These are phyloP conservation scores for Mastomys coucha DNA, from an alignment of 2,113 vertebrate species.

Conservation along the genomic window DNA sequence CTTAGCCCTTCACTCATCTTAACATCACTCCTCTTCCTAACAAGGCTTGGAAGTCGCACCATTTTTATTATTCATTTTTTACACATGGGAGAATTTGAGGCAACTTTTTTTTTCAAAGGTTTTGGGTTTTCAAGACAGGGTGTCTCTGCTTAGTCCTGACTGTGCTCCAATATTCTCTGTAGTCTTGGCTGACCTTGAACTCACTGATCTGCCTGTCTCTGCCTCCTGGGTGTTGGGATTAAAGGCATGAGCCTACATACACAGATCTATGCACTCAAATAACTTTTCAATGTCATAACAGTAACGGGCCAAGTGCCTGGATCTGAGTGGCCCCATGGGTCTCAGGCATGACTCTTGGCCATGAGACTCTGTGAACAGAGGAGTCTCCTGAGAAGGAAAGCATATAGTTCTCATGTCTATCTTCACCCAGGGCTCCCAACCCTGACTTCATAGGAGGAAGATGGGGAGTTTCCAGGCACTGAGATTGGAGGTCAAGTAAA, in stretches of 20 bases:
- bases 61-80: background rate
- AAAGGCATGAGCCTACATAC: background rate
- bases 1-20: background rate
- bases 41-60: background rate
- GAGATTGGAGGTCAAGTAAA: background rate
- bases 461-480: background rate
- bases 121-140: background rate
- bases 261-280: background rate
- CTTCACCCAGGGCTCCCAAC: background rate
- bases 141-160: background rate
- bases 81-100: slow-evolving; percentile 13
- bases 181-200: background rate
- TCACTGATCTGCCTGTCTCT: background rate
- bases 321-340: background rate
- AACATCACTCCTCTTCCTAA: background rate
- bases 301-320: too few species aligned
- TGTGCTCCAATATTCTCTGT: background rate
- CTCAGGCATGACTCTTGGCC: background rate
- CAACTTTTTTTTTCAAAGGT: background rate
- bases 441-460: background rate
- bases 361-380: background rate
- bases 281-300: background rate
- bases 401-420: too few species aligned
- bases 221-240: background rate
- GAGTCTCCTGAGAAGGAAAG: background rate